Evolutionary conservation across 2,888 invertebrate species (phyloP).

Genomic region (Nemotelus nigrinus): DNA sequence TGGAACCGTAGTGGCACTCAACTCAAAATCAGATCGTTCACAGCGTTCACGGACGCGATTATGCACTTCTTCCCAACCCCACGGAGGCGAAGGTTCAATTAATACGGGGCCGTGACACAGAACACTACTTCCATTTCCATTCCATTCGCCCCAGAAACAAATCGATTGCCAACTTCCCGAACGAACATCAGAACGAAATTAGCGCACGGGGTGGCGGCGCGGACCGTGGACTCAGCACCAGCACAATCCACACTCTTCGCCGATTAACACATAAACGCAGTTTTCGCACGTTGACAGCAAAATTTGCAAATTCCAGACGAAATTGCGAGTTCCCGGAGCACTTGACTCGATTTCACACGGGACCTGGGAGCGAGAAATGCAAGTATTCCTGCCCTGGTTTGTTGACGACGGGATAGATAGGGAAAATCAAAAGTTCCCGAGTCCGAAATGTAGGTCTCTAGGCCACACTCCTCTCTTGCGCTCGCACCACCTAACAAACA

Average conservation of each 20-base stretch:
- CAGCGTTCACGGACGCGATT: not conserved
- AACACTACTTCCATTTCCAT: slow-evolving; percentile 20
- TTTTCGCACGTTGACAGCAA: slow-evolving; percentile 23
- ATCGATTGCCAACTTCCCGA: slow-evolving; percentile 24
- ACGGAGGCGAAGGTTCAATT: slow-evolving; percentile 29
- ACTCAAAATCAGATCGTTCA: not conserved
- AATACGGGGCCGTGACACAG: not conserved
- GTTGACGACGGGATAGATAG: slow-evolving; percentile 42
- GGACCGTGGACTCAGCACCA: slow-evolving; percentile 15
- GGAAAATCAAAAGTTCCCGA: slow-evolving; percentile 47
- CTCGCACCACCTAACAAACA: slow-evolving; percentile 41
- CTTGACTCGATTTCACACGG: slow-evolving; percentile 13
- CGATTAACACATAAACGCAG: slow-evolving; percentile 36
- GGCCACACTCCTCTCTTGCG: slow-evolving; percentile 49
- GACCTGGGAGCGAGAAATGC: slow-evolving; percentile 24
- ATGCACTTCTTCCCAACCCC: slow-evolving; percentile 2
- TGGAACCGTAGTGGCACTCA: not conserved
- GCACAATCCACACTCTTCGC: slow-evolving; percentile 22
- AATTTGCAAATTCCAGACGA: slow-evolving; percentile 25
- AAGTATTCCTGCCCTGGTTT: slow-evolving; percentile 25
- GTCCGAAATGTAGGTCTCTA: slow-evolving; percentile 52
- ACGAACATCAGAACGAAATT: slow-evolving; percentile 20
- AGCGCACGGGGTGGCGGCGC: slow-evolving; percentile 27
- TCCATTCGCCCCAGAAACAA: slow-evolving; percentile 27
- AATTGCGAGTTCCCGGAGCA: slow-evolving; percentile 17